phyloP scores from a whole-genome alignment of 2,113 vertebrate species.

The Anolis carolinensis region DNA sequence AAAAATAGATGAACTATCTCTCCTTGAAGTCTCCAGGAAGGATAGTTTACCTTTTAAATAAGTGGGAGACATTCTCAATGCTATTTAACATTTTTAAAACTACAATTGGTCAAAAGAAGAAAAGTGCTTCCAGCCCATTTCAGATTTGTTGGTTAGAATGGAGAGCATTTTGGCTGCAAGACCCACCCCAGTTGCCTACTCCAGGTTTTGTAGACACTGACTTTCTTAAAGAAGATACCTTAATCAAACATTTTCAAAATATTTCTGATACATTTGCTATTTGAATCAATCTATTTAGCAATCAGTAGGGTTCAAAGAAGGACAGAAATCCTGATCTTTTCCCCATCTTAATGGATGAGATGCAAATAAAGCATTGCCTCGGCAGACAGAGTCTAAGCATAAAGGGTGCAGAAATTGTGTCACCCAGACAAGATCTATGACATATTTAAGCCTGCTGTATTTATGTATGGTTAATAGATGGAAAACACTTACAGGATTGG shows the following conservation, averaged over 20 bases:
- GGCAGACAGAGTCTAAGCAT: background rate
- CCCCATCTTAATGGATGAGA: background rate
- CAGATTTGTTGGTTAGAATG: too few relatives aligned
- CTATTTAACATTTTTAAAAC: too few relatives aligned
- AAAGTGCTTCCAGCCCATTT: too few relatives aligned
- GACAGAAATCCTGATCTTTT: background rate
- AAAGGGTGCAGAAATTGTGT: background rate
- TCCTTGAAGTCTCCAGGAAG: too few relatives aligned
- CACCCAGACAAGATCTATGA: background rate
- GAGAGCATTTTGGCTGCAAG: too few relatives aligned
- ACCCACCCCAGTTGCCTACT: too few relatives aligned
- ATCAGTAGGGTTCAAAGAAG: background rate
- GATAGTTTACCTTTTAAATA: too few relatives aligned
- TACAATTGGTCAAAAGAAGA: too few relatives aligned
- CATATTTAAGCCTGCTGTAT: background rate
- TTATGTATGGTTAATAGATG: background rate
- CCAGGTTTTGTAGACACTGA: too few relatives aligned
- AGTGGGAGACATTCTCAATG: too few relatives aligned
- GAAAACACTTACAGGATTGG: background rate
- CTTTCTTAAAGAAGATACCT: background rate
- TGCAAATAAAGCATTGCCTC: background rate
- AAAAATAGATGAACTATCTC: too few relatives aligned
- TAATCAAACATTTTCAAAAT: conserved; percentile 4
- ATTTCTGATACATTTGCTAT: background rate
- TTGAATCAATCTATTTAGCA: background rate